Evolutionary conservation across 2,888 invertebrate species (phyloP), one percentile per base, ranked within the genome.

Genomic region (Drosophila koepferae): DNA sequence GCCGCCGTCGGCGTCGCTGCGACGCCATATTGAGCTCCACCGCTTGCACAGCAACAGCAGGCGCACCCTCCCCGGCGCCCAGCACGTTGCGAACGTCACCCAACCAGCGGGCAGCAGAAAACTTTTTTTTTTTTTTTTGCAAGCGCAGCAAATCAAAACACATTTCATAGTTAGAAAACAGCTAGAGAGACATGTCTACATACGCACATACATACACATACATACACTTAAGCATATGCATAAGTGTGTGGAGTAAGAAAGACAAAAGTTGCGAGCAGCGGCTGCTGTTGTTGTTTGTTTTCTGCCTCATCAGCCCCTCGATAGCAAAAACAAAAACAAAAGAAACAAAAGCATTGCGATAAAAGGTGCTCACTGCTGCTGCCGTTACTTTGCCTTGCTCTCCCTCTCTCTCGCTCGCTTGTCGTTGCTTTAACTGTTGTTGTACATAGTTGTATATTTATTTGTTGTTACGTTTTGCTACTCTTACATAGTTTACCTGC

Each of bases 111-210:
- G 71, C 84, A 79, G 85, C 90, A 77, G 59, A 67, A 75, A 77
- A 89, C 83, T 75, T 86, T 89, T 28, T 28, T 28, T 6, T 28
- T 6, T 28, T 28, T 28, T 28, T 83, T 83, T 71, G 72, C 87
- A 89, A 89, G 89, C 89, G 87, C 86, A 87, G 89, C 86, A 87
- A 87, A 87, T 87, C 86, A 87, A 87, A 87, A 90, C 86, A 81
- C 89, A 87, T 86, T 86, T 89, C 90, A 89, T 70, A 79, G 74
- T 72, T 81, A 68, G 71, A 72, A 70, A 66, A 76, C 72, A 63
- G 51, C 62, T 69, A 58, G 7, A 16, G 36, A 69, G 18, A 38
- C 40, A 67, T 6, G 31, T 18, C 53, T 56, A 28, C 51, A 71
- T 16, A 76, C 38, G 53, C 40, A 72, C 41, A 74, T 28, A 59